A percentile compares a stretch with the other conserved stretches of the same genome.
These are phyloP conservation scores for Globicephala melas DNA, from an alignment of 2,113 vertebrate species.

Conservation along the genomic window DNA sequence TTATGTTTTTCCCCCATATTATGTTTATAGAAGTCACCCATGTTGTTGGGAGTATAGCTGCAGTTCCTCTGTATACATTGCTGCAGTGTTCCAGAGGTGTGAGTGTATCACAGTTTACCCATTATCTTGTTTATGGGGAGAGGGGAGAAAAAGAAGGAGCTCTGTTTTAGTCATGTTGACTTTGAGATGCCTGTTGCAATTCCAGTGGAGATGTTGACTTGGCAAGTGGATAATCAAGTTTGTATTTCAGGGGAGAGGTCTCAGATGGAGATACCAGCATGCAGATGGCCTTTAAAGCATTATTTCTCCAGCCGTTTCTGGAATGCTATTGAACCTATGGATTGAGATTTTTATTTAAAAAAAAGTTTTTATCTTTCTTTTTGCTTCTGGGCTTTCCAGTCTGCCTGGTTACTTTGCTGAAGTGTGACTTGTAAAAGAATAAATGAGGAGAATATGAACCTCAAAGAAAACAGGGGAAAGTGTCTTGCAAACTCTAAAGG, in stretches of 20 bases:
- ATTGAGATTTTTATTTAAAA: background rate
- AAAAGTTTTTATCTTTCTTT: background rate
- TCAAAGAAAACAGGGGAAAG: background rate
- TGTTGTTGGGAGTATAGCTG: background rate
- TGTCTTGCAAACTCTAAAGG: background rate
- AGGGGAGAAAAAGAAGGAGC: background rate
- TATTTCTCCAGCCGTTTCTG: background rate
- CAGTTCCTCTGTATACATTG: background rate
- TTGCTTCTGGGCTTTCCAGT: background rate
- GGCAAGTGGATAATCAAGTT: background rate
- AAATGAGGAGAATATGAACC: background rate
- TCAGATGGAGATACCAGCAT: rapidly evolving
- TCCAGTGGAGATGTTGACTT: background rate
- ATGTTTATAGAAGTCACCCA: background rate
- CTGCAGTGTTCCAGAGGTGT: background rate
- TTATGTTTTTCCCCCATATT: background rate
- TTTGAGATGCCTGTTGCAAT: background rate
- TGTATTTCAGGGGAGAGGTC: background rate
- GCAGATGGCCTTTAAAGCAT: no score
- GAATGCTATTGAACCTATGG: background rate
- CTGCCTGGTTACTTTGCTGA: background rate
- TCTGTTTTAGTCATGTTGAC: background rate
- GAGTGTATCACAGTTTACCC: rapidly evolving
- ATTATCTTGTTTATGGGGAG: background rate
- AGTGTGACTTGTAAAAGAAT: background rate